Conservation (phyloP, 2,888 invertebrate species). For the Phasia obesa region DNA sequence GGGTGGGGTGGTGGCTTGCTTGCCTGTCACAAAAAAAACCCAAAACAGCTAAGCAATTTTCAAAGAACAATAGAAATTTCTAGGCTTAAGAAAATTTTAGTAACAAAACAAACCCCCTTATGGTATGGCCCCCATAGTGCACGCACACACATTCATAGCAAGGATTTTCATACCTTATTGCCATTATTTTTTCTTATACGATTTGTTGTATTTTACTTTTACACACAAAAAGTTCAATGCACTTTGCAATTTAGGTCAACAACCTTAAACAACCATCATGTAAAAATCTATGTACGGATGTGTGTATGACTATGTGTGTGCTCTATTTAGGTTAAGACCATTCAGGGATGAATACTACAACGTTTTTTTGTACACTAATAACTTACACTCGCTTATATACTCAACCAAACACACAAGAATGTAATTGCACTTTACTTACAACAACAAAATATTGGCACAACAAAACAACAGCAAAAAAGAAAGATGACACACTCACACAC, state of each 20-base stretch:
- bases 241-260: slow-evolving; percentile 82
- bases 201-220: slow-evolving; percentile 6
- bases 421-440: slow-evolving; percentile 2
- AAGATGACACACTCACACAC: slow-evolving; percentile 2
- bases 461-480: background rate
- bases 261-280: slow-evolving; percentile 76
- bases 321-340: slow-evolving; percentile 78
- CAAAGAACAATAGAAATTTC: slow-evolving; percentile 38
- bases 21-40: slow-evolving; percentile 1
- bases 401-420: background rate
- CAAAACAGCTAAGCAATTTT: background rate
- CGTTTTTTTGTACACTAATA: slow-evolving; percentile 14
- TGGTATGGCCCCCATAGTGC: background rate
- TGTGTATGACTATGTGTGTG: slow-evolving; percentile 14
- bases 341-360: slow-evolving; percentile 63
- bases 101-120: slow-evolving; percentile 4
- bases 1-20: slow-evolving; percentile 43
- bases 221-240: slow-evolving; percentile 80
- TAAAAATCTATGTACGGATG: background rate
- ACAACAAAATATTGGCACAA: background rate
- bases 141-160: background rate
- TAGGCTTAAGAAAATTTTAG: slow-evolving; percentile 6
- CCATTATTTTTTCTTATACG: background rate
- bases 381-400: slow-evolving; percentile 7
- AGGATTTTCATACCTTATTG: background rate